Percentiles rank a stretch among this genome's conserved stretches.
Conservation (phyloP, 2,797 vertebrate species). For the Brachymystax lenok region DNA sequence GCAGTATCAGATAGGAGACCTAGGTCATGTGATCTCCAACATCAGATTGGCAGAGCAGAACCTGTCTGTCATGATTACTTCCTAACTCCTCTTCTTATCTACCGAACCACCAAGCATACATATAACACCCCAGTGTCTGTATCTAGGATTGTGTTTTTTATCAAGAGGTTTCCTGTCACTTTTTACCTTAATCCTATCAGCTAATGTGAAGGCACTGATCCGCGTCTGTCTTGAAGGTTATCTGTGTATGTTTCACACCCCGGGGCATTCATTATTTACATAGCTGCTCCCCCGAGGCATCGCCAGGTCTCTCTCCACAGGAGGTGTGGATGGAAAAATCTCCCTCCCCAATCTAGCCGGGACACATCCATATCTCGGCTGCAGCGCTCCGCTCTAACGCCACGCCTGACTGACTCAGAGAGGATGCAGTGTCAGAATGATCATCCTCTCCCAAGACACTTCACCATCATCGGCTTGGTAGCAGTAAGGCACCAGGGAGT, state of each 20-base stretch:
- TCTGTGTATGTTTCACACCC: constrained; percentile 77
- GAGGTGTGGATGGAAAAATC: constrained; percentile 74
- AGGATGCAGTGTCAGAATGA: constrained; percentile 75
- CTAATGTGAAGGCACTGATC: constrained; percentile 80
- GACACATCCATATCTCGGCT: constrained; percentile 75
- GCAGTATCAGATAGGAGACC: background rate
- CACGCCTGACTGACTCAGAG: constrained; percentile 72
- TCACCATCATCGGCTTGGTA: constrained; percentile 61
- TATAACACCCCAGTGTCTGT: constrained; percentile 59
- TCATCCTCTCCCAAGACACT: constrained; percentile 69
- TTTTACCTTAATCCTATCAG: constrained; percentile 81
- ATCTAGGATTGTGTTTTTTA: constrained; percentile 69
- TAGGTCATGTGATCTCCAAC: constrained; percentile 39
- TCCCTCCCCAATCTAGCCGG: constrained; percentile 72
- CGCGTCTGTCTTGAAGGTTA: constrained; percentile 80
- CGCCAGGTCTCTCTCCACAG: constrained; percentile 55
- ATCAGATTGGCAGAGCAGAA: constrained; percentile 63
- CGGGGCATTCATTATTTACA: constrained; percentile 81
- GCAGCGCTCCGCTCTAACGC: constrained; percentile 3
- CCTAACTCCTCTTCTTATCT: constrained; percentile 61
- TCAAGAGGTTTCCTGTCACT: constrained; percentile 75
- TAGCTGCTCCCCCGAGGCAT: constrained; percentile 69
- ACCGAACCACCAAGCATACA: constrained; percentile 52
- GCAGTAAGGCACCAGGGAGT: background rate
- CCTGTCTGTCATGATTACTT: constrained; percentile 57